Conservation (phyloP, 2,888 invertebrate species). For the Agriopis marginaria region DNA sequence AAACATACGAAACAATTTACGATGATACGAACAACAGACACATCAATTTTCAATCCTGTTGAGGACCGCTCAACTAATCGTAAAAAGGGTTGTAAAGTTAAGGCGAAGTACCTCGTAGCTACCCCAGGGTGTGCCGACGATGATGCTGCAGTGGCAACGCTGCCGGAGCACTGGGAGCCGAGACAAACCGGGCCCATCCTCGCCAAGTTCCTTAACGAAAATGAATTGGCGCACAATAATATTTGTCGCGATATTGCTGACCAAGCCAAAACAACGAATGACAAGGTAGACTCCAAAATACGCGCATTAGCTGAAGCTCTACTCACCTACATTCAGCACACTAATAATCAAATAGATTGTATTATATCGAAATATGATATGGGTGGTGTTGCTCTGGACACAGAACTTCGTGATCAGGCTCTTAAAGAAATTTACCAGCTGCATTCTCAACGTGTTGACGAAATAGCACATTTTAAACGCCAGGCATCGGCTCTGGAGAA, state of each 20-base stretch:
- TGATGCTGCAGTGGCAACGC: constrained; percentile 63
- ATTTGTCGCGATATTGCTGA: constrained; percentile 53
- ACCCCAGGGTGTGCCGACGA: constrained; percentile 64
- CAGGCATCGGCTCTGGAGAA: constrained; percentile 65
- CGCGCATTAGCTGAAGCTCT: constrained; percentile 62
- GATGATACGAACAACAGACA: background rate
- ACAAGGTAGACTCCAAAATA: constrained; percentile 61
- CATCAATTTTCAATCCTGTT: background rate
- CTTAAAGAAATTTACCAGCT: constrained; percentile 56
- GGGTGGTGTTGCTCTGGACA: constrained; percentile 37
- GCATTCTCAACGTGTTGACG: constrained; percentile 53
- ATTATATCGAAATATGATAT: constrained; percentile 51
- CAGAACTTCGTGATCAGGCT: constrained; percentile 51
- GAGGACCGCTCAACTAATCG: background rate
- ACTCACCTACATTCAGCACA: constrained; percentile 61
- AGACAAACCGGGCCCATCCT: constrained; percentile 64
- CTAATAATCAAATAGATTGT: constrained; percentile 62
- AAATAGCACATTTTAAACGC: constrained; percentile 60
- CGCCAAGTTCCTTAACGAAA: constrained; percentile 65
- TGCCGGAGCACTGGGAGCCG: constrained; percentile 71
- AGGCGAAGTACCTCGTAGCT: constrained; percentile 45
- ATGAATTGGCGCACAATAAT: constrained; percentile 58
- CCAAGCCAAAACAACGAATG: constrained; percentile 57
- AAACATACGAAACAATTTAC: background rate
- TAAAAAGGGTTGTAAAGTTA: background rate